phyloP scores from a whole-genome alignment of 2,797 vertebrate species.

The Clarias platycephalus region DNA sequence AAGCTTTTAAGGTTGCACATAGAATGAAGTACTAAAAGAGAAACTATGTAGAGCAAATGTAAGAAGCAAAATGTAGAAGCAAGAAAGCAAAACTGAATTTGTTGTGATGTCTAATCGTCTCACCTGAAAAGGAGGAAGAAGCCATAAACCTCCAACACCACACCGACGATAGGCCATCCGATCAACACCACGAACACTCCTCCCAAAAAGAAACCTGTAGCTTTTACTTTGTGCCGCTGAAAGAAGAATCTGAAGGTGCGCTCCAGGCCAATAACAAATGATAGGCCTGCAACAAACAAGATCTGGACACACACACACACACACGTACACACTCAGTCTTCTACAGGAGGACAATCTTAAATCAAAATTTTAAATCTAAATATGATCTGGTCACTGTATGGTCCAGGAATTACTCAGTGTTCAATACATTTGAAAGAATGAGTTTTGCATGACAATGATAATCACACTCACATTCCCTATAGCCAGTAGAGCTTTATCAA shows the following conservation, averaged over 20 bases:
- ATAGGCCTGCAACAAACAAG: slow-evolving; percentile 92
- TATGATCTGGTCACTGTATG: neutral
- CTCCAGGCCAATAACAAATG: slow-evolving; percentile 96
- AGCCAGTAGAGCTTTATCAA: slow-evolving; percentile 95
- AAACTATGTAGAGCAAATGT: neutral
- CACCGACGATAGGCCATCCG: slow-evolving; percentile 94
- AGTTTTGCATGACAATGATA: neutral
- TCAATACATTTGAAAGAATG: neutral
- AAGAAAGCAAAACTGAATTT: neutral
- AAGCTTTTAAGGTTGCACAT: neutral
- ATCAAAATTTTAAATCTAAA: neutral
- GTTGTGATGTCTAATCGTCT: neutral
- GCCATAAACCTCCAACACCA: slow-evolving; percentile 93
- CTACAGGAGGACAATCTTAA: neutral
- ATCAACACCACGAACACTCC: slow-evolving; percentile 94
- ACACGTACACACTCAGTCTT: neutral
- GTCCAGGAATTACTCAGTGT: neutral
- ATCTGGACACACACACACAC: slow-evolving; percentile 72
- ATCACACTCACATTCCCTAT: slow-evolving; percentile 92
- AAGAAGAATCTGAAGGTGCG: slow-evolving; percentile 98
- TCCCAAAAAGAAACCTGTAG: slow-evolving; percentile 92
- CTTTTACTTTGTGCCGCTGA: slow-evolving; percentile 97
- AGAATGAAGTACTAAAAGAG: neutral
- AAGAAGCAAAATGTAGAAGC: neutral
- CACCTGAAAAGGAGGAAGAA: slow-evolving; percentile 98